These are phyloP conservation scores for Smittia sp. DNA, from an alignment of 2,888 invertebrate genomes.

Conservation along the genomic window DNA sequence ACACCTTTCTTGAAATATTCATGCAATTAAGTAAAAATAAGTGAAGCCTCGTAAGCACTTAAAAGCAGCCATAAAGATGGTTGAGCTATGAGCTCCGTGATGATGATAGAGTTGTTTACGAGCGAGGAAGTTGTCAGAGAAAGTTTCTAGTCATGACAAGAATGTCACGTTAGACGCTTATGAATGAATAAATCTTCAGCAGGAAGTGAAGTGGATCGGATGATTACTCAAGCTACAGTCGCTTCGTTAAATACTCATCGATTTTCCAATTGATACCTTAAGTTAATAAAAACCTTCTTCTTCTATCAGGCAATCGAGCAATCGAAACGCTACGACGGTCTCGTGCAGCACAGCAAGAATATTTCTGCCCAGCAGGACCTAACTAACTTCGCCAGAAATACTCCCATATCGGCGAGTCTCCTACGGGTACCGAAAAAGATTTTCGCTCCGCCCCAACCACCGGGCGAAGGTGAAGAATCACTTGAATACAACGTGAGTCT, in stretches of 20 bases:
- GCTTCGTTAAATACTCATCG: background rate
- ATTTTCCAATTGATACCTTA: background rate
- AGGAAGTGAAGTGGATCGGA: too few species aligned
- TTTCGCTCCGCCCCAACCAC: constrained; percentile 68
- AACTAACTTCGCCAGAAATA: constrained; percentile 71
- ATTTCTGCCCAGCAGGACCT: constrained; percentile 59
- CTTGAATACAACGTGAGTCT: constrained; percentile 55
- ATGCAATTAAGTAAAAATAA: constrained; percentile 27
- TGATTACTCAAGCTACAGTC: background rate
- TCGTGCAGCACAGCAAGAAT: constrained; percentile 73
- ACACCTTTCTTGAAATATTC: constrained; percentile 21
- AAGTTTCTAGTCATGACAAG: too few species aligned
- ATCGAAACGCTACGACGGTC: constrained; percentile 76
- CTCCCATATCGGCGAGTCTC: constrained; percentile 58
- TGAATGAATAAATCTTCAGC: too few species aligned
- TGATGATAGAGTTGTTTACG: too few species aligned
- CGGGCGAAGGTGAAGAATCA: constrained; percentile 55
- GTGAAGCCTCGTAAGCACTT: too few species aligned
- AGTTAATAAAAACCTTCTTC: background rate
- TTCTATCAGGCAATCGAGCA: constrained; percentile 71
- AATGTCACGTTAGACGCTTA: too few species aligned
- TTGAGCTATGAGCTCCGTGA: too few species aligned
- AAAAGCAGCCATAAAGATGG: too few species aligned
- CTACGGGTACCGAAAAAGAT: constrained; percentile 53
- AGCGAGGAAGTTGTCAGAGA: too few species aligned